phyloP scores from a whole-genome alignment of 1,140 invertebrate species.

The Oryzaephilus surinamensis region DNA sequence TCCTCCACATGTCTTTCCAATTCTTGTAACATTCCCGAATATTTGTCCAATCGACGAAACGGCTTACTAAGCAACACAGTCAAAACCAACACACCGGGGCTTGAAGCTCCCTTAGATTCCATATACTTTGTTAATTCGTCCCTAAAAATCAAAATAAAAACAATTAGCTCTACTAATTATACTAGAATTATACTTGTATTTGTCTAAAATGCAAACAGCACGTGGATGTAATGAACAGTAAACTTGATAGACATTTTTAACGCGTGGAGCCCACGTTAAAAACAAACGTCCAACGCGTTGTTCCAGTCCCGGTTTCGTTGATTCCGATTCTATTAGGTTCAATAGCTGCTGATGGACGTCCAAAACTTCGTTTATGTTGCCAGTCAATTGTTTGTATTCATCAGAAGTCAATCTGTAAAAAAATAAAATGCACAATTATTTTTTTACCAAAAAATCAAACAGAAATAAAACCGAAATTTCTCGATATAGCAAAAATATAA shows the following conservation, averaged over 20 bases:
- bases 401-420: constrained; percentile 63
- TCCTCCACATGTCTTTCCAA: constrained; percentile 91
- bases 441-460: not conserved
- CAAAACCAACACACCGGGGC: constrained; percentile 76
- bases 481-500: not conserved
- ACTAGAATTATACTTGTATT: constrained; percentile 56
- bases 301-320: constrained; percentile 53
- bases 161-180: constrained; percentile 23
- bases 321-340: constrained; percentile 62
- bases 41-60: constrained; percentile 90
- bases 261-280: constrained; percentile 70
- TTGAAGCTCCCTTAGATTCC: constrained; percentile 71
- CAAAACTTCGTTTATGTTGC: constrained; percentile 81
- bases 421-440: constrained; percentile 1
- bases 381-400: constrained; percentile 76
- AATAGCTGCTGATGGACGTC: constrained; percentile 73
- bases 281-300: constrained; percentile 88
- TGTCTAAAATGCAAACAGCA: constrained; percentile 84
- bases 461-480: not conserved
- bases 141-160: constrained; percentile 39
- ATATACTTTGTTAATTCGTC: constrained; percentile 80
- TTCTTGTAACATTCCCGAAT: constrained; percentile 88
- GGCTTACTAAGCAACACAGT: constrained; percentile 90
- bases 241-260: constrained; percentile 74
- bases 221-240: constrained; percentile 86